Evolutionary conservation across 2,888 invertebrate genomes (phyloP).

Genomic region (Argyra leucocephala): DNA sequence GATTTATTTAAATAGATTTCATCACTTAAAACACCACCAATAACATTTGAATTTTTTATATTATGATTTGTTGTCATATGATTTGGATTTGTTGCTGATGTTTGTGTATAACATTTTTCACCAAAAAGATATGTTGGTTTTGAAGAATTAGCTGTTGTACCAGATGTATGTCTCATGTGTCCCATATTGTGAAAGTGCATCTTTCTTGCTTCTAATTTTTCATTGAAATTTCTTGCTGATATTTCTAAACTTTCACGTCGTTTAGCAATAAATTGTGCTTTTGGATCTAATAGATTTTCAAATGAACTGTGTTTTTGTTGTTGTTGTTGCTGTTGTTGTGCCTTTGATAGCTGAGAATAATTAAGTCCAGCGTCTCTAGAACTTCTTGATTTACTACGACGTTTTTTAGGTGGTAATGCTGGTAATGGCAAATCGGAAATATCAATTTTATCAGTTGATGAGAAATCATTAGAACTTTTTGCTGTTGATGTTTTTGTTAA

Average conservation of each 20-base stretch:
- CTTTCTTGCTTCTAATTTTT: slow-evolving; percentile 40
- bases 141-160: slow-evolving; percentile 18
- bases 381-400: slow-evolving; percentile 35
- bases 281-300: slow-evolving; percentile 12
- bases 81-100: slow-evolving; percentile 9
- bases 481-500: slow-evolving; percentile 33
- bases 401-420: slow-evolving; percentile 39
- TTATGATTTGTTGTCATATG: neutral
- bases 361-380: slow-evolving; percentile 26
- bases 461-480: slow-evolving; percentile 32
- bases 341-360: slow-evolving; percentile 15
- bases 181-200: slow-evolving; percentile 40
- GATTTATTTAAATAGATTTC: slow-evolving; percentile 44
- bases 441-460: slow-evolving; percentile 40
- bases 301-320: slow-evolving; percentile 15
- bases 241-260: slow-evolving; percentile 39
- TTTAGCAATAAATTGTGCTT: slow-evolving; percentile 35
- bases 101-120: slow-evolving; percentile 28
- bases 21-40: slow-evolving; percentile 27
- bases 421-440: slow-evolving; percentile 40
- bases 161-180: slow-evolving; percentile 24
- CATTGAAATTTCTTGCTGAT: slow-evolving; percentile 38
- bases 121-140: slow-evolving; percentile 43
- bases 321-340: slow-evolving; percentile 14
- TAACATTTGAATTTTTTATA: neutral